Percentiles rank a stretch among this genome's conserved stretches.
phyloP scores from a whole-genome alignment of 37 sponge, comb jelly and placozoan species.

The Halisarca cf. caerulea region DNA sequence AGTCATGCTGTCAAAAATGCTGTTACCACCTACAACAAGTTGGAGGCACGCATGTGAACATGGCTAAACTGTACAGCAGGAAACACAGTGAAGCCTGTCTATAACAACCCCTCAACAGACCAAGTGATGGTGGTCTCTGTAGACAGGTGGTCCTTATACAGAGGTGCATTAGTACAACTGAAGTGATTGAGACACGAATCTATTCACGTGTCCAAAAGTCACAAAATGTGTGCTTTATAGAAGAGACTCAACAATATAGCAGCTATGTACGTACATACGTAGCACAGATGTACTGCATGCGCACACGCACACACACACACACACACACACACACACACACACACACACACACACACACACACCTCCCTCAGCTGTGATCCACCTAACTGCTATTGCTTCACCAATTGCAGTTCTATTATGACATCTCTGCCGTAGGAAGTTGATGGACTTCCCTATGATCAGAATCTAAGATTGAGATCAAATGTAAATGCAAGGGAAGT shows the following conservation, averaged over 20 bases:
- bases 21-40: slow-evolving; percentile 41
- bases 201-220: slow-evolving; percentile 75
- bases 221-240: too few relatives aligned
- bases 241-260: slow-evolving; percentile 31
- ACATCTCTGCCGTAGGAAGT: slow-evolving; percentile 89
- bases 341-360: slow-evolving; percentile 17
- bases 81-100: too few relatives aligned
- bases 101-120: too few relatives aligned
- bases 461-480: slow-evolving; percentile 62
- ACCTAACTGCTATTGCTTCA: slow-evolving; percentile 18
- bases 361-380: slow-evolving; percentile 57
- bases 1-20: slow-evolving; percentile 72
- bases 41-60: not conserved
- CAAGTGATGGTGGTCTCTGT: too few relatives aligned
- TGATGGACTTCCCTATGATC: slow-evolving; percentile 95
- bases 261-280: not conserved
- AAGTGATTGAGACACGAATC: slow-evolving; percentile 48
- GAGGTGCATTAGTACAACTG: slow-evolving; percentile 69
- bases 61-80: too few relatives aligned
- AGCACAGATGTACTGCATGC: not conserved
- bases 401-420: slow-evolving; percentile 72
- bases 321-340: slow-evolving; percentile 4
- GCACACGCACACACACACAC: slow-evolving; percentile 17
- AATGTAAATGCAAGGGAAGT: not conserved
- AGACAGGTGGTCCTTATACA: slow-evolving; percentile 88